A percentile compares a stretch with the other conserved stretches of the same genome.
These are phyloP conservation scores for Pachyseris speciosa DNA, from an alignment of 64 coral and sea anemone genomes.

Conservation along the genomic window DNA sequence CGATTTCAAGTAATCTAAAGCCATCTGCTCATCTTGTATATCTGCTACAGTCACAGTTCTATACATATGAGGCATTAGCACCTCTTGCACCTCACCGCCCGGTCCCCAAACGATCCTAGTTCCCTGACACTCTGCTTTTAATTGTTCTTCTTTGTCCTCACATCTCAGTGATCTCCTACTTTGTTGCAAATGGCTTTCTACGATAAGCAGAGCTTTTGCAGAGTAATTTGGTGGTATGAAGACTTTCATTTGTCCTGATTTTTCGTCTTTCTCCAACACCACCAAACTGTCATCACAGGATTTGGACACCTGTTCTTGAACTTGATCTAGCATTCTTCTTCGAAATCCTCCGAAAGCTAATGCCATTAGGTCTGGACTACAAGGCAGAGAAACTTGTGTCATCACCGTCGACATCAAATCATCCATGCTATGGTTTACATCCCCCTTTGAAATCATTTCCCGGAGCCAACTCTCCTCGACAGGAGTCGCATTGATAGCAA, in stretches of 20 bases:
- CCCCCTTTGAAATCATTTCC: constrained; percentile 46
- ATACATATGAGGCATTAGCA: constrained; percentile 86
- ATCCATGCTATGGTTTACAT: not conserved
- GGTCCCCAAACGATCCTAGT: constrained; percentile 62
- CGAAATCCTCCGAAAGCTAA: constrained; percentile 11
- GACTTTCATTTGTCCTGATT: constrained; percentile 19
- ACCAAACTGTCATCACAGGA: constrained; percentile 24
- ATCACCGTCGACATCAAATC: constrained; percentile 2
- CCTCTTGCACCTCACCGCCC: constrained; percentile 71
- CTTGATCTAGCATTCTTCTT: not conserved
- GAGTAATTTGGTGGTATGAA: constrained; percentile 40
- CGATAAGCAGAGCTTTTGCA: constrained; percentile 1
- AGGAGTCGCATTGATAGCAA: constrained; percentile 77
- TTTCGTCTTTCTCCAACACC: constrained; percentile 7
- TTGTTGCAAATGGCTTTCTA: constrained; percentile 34
- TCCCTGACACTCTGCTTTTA: constrained; percentile 1
- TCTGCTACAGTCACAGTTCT: constrained; percentile 64
- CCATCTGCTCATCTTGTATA: not conserved
- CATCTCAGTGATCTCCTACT: constrained; percentile 11
- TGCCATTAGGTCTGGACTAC: constrained; percentile 39
- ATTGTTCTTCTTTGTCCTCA: constrained; percentile 17
- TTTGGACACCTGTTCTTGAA: constrained; percentile 3
- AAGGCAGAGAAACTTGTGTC: not conserved
- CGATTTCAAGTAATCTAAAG: not conserved
- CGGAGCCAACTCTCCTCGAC: constrained; percentile 74